phyloP scores from a whole-genome alignment of 2,113 vertebrate genomes.

The Pangasianodon hypophthalmus region DNA sequence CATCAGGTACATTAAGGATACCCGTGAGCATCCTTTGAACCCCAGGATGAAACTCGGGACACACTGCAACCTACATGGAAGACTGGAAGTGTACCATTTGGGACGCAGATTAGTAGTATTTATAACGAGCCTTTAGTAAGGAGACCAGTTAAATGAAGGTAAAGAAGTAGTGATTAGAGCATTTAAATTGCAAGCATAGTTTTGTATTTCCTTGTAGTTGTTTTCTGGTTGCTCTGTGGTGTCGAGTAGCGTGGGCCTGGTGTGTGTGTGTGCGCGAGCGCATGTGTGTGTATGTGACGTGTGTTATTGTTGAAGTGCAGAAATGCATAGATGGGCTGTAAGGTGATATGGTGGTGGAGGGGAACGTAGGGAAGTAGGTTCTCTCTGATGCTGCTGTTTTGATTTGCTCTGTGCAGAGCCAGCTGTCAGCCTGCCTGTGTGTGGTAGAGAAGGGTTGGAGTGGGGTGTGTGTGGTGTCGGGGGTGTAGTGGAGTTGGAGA shows the following conservation, averaged over 20 bases:
- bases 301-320: conserved; percentile 50
- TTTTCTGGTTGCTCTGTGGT: not conserved
- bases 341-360: conserved; percentile 51
- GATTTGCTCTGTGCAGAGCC: conserved; percentile 71
- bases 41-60: not conserved
- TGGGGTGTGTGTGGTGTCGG: conserved; percentile 39
- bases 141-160: not conserved
- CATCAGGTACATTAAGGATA: not conserved
- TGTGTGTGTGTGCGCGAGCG: not conserved
- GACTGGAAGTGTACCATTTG: not conserved
- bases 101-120: not conserved
- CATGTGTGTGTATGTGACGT: conserved; percentile 2
- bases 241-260: not conserved
- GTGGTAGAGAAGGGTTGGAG: conserved; percentile 62
- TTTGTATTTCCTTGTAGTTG: not conserved
- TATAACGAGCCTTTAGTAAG: not conserved
- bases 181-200: not conserved
- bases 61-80: too few species aligned
- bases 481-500: conserved; percentile 60
- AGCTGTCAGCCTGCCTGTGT: conserved; percentile 76
- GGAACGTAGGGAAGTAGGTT: conserved; percentile 30
- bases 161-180: not conserved
- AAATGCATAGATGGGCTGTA: conserved; percentile 47
- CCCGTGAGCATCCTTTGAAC: not conserved
- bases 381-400: conserved; percentile 64